Evolutionary conservation across 2,888 invertebrate genomes (phyloP), one percentile per base, ranked within the genome.

Genomic region (Clostera curtula): DNA sequence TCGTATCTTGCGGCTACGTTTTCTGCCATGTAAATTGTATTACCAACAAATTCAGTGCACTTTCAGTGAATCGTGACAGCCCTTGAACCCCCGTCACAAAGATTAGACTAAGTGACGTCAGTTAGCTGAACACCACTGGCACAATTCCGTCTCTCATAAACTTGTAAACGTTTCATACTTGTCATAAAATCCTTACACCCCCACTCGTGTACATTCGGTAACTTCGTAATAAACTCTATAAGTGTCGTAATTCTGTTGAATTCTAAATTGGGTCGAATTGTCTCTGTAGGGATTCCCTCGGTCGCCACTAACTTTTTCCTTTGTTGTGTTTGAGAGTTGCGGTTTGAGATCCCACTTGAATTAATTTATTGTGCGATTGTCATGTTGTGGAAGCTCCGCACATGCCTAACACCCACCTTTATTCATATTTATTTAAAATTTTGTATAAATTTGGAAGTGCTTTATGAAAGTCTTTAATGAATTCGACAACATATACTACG

Each of bases 211-310:
- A 36, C 44, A 40, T 35, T 40, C 40, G 39, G 33, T n/a, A 55
- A 50, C 43, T 48, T 48, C 23, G 40, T 42, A 40, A 48, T 56
- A 49, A 53, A 57, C 42, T 49, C 18, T 34, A 29, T 43, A 49
- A 53, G 49, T 45, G 43, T 44, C 33, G 46, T 53, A 48, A 56
- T 57, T 50, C 33, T 29, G 42, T 43, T 37, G 40, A 39, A 49
- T 56, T 44, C 34, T 30, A 49, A 51, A 57, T 56, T 55, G 39
- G 44, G 36, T 40, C 34, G 39, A 51, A 57, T 50, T 54, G 43
- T 51, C 43, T 44, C 36, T 25, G 23, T 33, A 33, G 31, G 24
- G 29, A 44, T 31, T 40, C 32, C 19, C 36, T 27, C 24, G 33
- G 25, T 18, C 14, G 30, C 27, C 27, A 35, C 36, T 37, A 59